phyloP scores from a whole-genome alignment of 2,113 vertebrate genomes.

The Hipposideros armiger region DNA sequence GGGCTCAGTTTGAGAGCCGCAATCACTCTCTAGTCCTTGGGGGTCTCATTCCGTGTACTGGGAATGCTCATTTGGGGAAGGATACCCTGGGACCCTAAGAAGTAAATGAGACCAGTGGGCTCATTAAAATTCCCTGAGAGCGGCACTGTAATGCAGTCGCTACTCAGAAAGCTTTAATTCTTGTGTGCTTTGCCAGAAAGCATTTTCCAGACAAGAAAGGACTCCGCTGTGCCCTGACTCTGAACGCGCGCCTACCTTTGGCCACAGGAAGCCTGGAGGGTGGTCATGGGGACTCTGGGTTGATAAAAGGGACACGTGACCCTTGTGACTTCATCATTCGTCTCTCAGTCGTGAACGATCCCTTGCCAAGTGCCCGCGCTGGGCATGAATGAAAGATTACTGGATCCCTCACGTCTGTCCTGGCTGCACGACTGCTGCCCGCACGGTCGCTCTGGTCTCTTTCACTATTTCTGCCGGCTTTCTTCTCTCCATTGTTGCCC shows the following conservation, averaged over 20 bases:
- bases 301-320: not conserved
- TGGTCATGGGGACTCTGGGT: not conserved
- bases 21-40: constrained; percentile 12
- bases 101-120: constrained; percentile 69
- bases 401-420: not conserved
- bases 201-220: constrained; percentile 10
- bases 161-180: constrained; percentile 52
- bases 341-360: not conserved
- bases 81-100: constrained; percentile 57
- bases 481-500: not conserved
- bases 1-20: constrained; percentile 54
- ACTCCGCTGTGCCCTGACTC: not conserved
- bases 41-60: not conserved
- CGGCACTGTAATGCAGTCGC: constrained; percentile 57
- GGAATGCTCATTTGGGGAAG: constrained; percentile 29
- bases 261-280: not conserved
- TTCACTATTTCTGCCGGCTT: not conserved
- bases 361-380: not conserved
- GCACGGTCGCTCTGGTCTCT: not conserved
- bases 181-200: constrained; percentile 44
- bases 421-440: no score
- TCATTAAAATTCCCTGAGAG: constrained; percentile 74
- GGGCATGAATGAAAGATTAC: not conserved
- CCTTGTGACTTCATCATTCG: not conserved
- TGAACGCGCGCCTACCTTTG: not conserved